Evolutionary conservation across 2,797 vertebrate genomes (phyloP).

Genomic region (Hypotaenidia okinawae): DNA sequence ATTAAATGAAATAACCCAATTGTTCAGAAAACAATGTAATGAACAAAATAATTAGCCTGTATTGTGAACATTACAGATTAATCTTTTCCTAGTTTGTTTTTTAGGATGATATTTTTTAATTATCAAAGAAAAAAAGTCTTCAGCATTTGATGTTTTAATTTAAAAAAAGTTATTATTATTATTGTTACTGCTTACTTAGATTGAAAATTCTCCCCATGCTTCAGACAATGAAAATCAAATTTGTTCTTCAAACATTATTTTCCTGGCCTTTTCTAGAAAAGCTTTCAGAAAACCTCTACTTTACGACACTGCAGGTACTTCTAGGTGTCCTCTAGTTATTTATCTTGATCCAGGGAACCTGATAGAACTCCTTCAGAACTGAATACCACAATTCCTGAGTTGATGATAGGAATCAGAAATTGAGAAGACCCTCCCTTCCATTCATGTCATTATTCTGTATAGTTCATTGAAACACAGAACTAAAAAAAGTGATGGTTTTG

Average conservation of each 20-base stretch:
- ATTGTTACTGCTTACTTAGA: background rate
- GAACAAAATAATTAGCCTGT: background rate
- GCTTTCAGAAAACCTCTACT: background rate
- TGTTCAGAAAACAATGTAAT: background rate
- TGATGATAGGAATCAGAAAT: background rate
- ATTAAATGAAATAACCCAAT: background rate
- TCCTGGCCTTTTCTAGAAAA: background rate
- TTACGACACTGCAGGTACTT: background rate
- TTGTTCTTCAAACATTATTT: background rate
- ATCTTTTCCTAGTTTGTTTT: background rate
- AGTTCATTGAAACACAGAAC: background rate
- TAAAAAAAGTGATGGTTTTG: background rate
- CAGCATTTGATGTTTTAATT: background rate
- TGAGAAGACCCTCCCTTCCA: background rate
- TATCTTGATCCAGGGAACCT: background rate
- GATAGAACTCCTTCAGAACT: background rate
- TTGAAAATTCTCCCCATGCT: rapidly evolving
- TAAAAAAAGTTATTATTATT: background rate
- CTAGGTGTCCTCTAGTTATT: background rate
- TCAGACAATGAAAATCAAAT: background rate
- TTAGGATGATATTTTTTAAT: background rate
- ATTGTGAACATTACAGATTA: background rate
- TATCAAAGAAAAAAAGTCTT: background rate
- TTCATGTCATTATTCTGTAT: background rate
- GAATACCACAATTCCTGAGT: background rate